These are phyloP conservation scores for Catalaphyllia jardinei DNA, from an alignment of 64 coral and sea anemone species.

Conservation along the genomic window DNA sequence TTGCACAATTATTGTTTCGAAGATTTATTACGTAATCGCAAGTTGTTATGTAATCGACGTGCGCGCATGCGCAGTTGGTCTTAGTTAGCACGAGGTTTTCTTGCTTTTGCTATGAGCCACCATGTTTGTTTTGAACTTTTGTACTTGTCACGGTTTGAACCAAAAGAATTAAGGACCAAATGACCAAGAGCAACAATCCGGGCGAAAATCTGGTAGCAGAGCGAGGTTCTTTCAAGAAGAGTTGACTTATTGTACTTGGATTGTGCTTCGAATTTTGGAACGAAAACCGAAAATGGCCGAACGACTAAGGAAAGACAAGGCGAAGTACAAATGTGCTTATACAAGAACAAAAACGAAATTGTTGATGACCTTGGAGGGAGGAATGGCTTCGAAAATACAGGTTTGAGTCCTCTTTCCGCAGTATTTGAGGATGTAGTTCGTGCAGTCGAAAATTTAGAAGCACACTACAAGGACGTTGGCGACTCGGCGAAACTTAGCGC, in stretches of 20 bases:
- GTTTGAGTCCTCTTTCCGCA: conserved; percentile 5
- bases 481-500: no score
- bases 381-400: conserved; percentile 8
- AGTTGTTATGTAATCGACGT: not conserved
- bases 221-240: no score
- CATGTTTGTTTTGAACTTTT: no score
- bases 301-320: conserved; percentile 17
- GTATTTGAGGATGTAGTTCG: not conserved
- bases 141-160: no score
- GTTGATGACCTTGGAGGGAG: conserved; percentile 27
- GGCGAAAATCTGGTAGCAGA: not conserved
- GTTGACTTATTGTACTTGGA: no score
- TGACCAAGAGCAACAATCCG: not conserved
- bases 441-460: conserved; percentile 14
- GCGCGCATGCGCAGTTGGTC: not conserved
- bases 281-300: not conserved
- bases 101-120: no score
- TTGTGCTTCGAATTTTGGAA: no score
- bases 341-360: conserved; percentile 15
- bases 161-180: not conserved
- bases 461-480: no score
- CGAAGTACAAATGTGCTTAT: conserved; percentile 7
- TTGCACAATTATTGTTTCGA: no score
- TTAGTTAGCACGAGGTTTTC: no score
- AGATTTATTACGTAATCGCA: no score